Conservation (phyloP, 2,888 invertebrate genomes). For the Altica lythri region DNA sequence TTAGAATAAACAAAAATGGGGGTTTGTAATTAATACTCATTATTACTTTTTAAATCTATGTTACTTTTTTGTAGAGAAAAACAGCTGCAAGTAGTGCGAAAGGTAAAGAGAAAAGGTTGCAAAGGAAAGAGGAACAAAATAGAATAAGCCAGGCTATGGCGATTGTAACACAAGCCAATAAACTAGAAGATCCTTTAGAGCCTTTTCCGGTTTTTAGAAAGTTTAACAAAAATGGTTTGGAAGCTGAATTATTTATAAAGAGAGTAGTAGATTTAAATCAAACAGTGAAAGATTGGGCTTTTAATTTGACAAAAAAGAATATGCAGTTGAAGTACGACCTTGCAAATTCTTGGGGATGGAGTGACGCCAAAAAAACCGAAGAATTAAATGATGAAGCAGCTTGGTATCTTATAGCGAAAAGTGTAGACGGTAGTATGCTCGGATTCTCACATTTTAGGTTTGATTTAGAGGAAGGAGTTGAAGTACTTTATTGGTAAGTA, state of each 20-base stretch:
- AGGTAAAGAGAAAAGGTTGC: conserved; percentile 66
- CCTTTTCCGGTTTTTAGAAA: conserved; percentile 66
- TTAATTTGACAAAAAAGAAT: conserved; percentile 76
- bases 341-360: conserved; percentile 83
- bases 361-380: conserved; percentile 70
- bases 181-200: conserved; percentile 63
- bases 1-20: not conserved
- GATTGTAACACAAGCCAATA: conserved; percentile 66
- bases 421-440: conserved; percentile 60
- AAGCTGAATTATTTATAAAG: conserved; percentile 65
- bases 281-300: conserved; percentile 68
- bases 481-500: conserved; percentile 77
- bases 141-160: conserved; percentile 65
- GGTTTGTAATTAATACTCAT: not conserved
- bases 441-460: conserved; percentile 85
- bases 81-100: conserved; percentile 58
- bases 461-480: conserved; percentile 77
- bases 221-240: conserved; percentile 65
- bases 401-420: conserved; percentile 72
- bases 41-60: not conserved
- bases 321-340: conserved; percentile 70
- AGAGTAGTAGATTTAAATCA: conserved; percentile 63
- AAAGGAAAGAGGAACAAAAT: conserved; percentile 65
- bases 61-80: conserved; percentile 59
- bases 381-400: conserved; percentile 76